phyloP scores from a whole-genome alignment of 2,888 invertebrate species.

The Drosophila diplacantha region DNA sequence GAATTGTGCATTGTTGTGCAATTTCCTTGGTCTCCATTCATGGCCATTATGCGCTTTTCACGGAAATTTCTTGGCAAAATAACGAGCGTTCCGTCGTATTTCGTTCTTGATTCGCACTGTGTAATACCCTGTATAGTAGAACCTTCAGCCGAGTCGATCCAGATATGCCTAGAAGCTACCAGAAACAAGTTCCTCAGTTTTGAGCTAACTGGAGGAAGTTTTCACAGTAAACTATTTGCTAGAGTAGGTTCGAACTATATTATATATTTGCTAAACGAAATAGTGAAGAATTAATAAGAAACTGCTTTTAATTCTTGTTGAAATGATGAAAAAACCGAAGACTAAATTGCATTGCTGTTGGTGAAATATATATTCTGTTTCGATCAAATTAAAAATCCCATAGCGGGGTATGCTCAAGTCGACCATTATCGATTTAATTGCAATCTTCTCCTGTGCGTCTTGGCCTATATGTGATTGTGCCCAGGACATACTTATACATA shows the following conservation, averaged over 20 bases:
- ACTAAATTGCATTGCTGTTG: no score
- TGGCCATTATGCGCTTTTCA: slow-evolving; percentile 52
- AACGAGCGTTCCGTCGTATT: not conserved
- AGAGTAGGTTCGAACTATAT: no score
- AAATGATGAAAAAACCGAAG: not conserved
- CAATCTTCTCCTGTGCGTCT: not conserved
- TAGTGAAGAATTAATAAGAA: not conserved
- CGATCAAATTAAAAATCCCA: no score
- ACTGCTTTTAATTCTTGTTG: not conserved
- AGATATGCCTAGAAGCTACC: no score
- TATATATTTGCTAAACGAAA: no score
- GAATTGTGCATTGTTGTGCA: slow-evolving; percentile 53
- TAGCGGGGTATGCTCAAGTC: slow-evolving; percentile 10
- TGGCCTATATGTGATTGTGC: slow-evolving; percentile 30
- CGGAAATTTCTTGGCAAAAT: slow-evolving; percentile 56
- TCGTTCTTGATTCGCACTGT: slow-evolving; percentile 10
- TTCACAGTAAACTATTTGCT: no score
- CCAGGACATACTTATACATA: not conserved
- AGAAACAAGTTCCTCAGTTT: not conserved
- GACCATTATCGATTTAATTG: not conserved
- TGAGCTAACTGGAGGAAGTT: no score
- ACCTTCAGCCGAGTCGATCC: not conserved
- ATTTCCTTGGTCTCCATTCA: slow-evolving; percentile 49
- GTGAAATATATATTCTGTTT: not conserved
- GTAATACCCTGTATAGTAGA: not conserved